A percentile compares a stretch with the other conserved stretches of the same genome.
Conservation (phyloP, 2,888 invertebrate genomes). For the Leptinotarsa tumamoca region DNA sequence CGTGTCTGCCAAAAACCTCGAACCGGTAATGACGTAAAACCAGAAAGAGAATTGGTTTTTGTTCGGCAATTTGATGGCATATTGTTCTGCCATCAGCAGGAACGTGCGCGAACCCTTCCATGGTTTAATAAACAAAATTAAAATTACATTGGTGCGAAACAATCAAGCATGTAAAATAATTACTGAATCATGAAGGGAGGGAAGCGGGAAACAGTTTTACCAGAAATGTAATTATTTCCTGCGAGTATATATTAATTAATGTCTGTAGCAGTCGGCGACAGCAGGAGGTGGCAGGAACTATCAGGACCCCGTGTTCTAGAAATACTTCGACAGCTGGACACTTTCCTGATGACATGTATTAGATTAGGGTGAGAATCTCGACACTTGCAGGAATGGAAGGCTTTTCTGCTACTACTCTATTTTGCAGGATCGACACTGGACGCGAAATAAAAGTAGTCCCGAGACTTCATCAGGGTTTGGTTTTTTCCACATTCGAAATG, state of each 20-base stretch:
- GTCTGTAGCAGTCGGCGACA: conserved; percentile 66
- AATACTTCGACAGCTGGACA: conserved; percentile 64
- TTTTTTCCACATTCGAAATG: neutral
- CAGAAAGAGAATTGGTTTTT: conserved; percentile 28
- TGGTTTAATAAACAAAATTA: conserved; percentile 56
- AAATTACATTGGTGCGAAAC: conserved; percentile 60
- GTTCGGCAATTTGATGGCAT: conserved; percentile 11
- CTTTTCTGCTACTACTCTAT: conserved; percentile 47
- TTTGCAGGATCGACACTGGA: conserved; percentile 1
- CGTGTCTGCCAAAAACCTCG: neutral
- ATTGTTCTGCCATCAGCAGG: conserved; percentile 45
- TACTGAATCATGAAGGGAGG: conserved; percentile 53
- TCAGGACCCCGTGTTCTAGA: conserved; percentile 42
- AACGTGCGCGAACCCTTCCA: conserved; percentile 37
- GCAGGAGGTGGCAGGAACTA: conserved; percentile 58
- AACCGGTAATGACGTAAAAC: neutral
- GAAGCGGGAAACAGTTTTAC: conserved; percentile 43
- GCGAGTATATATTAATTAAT: conserved; percentile 67
- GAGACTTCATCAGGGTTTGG: conserved; percentile 3
- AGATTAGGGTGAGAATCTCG: conserved; percentile 66
- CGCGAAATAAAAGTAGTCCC: neutral
- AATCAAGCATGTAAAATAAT: conserved; percentile 63
- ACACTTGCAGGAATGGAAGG: conserved; percentile 60
- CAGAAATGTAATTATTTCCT: conserved; percentile 63
- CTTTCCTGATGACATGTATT: conserved; percentile 66